phyloP scores from a whole-genome alignment of 2,113 vertebrate species.

The Felis chaus region DNA sequence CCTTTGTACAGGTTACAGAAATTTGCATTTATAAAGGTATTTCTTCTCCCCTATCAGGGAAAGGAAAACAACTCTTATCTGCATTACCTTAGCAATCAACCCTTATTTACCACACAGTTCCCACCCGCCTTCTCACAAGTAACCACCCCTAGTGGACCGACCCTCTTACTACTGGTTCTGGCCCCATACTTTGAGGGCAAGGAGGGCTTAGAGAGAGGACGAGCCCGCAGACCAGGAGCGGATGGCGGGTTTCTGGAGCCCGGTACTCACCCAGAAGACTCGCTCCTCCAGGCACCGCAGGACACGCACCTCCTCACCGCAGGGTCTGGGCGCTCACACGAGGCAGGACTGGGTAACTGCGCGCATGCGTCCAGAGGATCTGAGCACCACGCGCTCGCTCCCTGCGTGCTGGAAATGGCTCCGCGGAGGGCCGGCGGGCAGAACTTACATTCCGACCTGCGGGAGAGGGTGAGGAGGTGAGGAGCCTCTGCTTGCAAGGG shows the following conservation, averaged over 20 bases:
- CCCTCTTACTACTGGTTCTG: background rate
- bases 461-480: background rate
- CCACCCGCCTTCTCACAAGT: background rate
- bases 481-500: background rate
- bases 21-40: background rate
- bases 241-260: fast-evolving
- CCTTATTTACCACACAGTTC: background rate
- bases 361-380: background rate
- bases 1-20: background rate
- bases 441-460: fast-evolving
- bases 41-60: background rate
- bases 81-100: background rate
- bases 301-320: fast-evolving
- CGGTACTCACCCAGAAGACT: background rate
- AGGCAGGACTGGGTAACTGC: no score
- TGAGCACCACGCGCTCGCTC: background rate
- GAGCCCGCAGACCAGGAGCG: no score
- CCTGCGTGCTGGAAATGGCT: background rate
- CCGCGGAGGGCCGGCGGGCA: background rate
- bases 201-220: background rate
- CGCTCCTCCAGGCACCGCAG: fast-evolving
- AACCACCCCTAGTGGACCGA: background rate
- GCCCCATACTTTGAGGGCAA: background rate
- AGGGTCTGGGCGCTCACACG: fast-evolving
- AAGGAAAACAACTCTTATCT: background rate